Evolutionary conservation across 2,888 invertebrate genomes (phyloP).

Genomic region (Conistra vaccinii): DNA sequence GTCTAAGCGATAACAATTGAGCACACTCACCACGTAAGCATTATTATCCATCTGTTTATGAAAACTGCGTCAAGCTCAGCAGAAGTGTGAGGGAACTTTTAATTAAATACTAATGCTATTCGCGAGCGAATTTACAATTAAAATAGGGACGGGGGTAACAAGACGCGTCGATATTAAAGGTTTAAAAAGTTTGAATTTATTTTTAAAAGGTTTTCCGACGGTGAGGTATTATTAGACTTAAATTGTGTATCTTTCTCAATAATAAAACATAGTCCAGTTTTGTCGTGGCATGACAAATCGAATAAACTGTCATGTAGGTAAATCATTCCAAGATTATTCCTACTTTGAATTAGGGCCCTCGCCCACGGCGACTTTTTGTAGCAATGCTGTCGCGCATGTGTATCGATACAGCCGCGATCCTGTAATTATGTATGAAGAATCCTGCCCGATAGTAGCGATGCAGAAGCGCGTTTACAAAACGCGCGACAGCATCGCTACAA

Average conservation of each 20-base stretch:
- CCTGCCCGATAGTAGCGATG: no score
- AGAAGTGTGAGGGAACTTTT: constrained; percentile 83
- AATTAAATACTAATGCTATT: constrained; percentile 88
- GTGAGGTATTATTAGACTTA: not conserved
- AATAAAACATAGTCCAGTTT: not conserved
- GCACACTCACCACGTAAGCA: constrained; percentile 25
- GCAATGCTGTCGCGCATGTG: no score
- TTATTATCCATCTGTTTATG: constrained; percentile 69
- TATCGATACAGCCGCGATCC: no score
- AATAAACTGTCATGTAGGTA: not conserved
- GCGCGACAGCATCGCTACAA: no score
- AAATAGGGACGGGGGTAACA: constrained; percentile 72
- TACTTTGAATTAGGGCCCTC: no score
- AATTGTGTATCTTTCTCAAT: not conserved
- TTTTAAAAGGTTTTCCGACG: not conserved
- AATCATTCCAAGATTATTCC: not conserved
- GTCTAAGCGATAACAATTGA: constrained; percentile 11
- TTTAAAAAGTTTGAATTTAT: constrained; percentile 9
- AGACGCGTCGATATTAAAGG: constrained; percentile 64
- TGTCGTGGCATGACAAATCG: not conserved
- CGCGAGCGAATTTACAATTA: constrained; percentile 84
- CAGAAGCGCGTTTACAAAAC: no score
- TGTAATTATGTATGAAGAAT: no score
- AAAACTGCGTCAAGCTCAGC: constrained; percentile 78
- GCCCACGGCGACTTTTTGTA: no score